Base-by-base conservation (phyloP, 2,113 vertebrate species). In the Heterotilapia buettikoferi region DNA sequence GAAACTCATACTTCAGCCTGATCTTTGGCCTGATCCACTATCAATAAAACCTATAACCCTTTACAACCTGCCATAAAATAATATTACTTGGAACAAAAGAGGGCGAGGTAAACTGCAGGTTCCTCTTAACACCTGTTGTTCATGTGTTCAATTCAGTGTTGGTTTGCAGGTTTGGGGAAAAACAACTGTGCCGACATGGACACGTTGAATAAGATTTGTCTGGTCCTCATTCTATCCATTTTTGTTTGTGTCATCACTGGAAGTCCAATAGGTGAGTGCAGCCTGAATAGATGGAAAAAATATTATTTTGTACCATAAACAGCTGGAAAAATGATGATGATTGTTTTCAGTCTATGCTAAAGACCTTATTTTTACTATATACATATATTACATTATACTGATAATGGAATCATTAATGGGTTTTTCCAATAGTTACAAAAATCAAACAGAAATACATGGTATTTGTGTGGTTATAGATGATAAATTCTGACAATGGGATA, bases 251-350 rank as follows among this genome's bases (percentile, higher is more conserved):
- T 40, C 33, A 59, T 63, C 19, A 43, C 47, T 71, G 93, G 89
- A 21, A 52, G 3, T 80, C 82, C 85, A 11, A 6, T 93, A 13
- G 91, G 95, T 96, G 86, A 96, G 95, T 94, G 4, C 7, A 9
- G 19, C 13, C 14, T 82, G 14, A 31, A 29, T 26, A 43, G 21
- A 59, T 81, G 80, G 80, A 45, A 26, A 57, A 3, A 4, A 7
- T 0, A 0, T 14, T 61, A 33, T 0, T 45, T 29, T 45, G 43
- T 9, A 31, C 5, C 10, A 43, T 45, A 29, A 82, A 43, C 14
- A 26, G 36, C 24, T 57, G n/a, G 16, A 6, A 26, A 38, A 29
- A 43, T 26, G 24, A 43, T 3, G 14, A 14, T 38, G 53, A 57
- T 71, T 71, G 38, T 71, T 43, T 43, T 43, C 38, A 6, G 36